Evolutionary conservation across 2,888 invertebrate genomes (phyloP).

Genomic region (Rhagonycha fulva): DNA sequence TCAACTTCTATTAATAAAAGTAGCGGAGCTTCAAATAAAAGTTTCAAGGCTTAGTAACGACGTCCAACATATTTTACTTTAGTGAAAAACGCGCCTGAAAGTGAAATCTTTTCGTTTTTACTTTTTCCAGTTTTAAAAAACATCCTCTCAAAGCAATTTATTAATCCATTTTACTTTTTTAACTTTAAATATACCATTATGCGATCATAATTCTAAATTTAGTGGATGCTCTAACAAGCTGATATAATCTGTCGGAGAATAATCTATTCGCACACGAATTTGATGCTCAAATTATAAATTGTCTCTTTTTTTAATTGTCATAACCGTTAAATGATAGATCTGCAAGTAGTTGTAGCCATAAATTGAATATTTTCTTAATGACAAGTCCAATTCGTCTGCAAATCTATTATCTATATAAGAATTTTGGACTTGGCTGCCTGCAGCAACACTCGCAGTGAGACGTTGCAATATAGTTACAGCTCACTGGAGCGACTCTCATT

Average conservation of each 20-base stretch:
- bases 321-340: neutral
- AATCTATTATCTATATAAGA: neutral
- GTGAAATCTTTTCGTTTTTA: neutral
- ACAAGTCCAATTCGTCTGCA: neutral
- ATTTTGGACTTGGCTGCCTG: neutral
- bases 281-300: neutral
- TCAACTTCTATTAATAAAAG: conserved; percentile 13
- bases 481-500: neutral
- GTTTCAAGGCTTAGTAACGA: conserved; percentile 16
- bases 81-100: neutral
- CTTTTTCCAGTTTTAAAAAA: neutral
- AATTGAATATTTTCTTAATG: too few species aligned
- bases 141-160: neutral
- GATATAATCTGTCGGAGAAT: neutral
- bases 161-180: neutral
- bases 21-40: conserved; percentile 16
- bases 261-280: neutral
- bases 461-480: neutral
- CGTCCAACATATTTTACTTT: conserved; percentile 18
- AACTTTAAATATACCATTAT: neutral
- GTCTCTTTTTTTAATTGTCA: neutral
- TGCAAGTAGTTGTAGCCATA: neutral
- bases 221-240: neutral
- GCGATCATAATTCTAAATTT: neutral
- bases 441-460: neutral